Conservation (phyloP, 2,113 vertebrate species). For the Prolemur simus region DNA sequence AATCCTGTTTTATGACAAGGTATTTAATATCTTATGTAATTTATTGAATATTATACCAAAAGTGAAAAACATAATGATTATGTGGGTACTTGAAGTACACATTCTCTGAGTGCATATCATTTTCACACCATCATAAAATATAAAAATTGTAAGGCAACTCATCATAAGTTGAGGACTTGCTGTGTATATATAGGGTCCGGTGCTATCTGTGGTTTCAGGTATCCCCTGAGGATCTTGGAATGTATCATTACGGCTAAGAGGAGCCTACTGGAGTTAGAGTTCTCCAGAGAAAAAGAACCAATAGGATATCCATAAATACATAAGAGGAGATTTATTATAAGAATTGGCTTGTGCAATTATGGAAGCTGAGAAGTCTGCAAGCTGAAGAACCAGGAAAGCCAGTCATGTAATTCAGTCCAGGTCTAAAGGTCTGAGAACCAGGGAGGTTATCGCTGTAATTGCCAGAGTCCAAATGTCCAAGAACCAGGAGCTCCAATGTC, state of each 20-base stretch:
- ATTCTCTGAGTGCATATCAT: background rate
- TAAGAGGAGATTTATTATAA: background rate
- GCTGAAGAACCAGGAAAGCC: background rate
- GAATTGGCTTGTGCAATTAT: background rate
- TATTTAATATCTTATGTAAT: background rate
- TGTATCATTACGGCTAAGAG: background rate
- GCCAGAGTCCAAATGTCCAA: too few species aligned
- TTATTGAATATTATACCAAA: background rate
- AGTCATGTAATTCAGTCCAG: background rate
- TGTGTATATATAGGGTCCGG: background rate
- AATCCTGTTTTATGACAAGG: background rate
- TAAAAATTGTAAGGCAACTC: background rate
- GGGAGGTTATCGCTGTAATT: accelerated
- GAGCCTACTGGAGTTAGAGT: background rate
- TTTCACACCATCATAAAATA: background rate
- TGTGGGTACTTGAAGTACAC: background rate
- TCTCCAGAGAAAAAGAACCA: background rate
- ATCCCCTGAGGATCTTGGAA: background rate
- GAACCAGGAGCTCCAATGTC: background rate
- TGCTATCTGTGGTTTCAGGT: background rate
- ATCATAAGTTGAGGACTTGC: background rate
- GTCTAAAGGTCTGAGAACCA: background rate
- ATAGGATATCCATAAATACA: background rate
- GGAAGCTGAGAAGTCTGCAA: background rate
- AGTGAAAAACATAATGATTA: background rate